Evolutionary conservation across 1,140 invertebrate species (phyloP).

Genomic region (Cepaea nemoralis): DNA sequence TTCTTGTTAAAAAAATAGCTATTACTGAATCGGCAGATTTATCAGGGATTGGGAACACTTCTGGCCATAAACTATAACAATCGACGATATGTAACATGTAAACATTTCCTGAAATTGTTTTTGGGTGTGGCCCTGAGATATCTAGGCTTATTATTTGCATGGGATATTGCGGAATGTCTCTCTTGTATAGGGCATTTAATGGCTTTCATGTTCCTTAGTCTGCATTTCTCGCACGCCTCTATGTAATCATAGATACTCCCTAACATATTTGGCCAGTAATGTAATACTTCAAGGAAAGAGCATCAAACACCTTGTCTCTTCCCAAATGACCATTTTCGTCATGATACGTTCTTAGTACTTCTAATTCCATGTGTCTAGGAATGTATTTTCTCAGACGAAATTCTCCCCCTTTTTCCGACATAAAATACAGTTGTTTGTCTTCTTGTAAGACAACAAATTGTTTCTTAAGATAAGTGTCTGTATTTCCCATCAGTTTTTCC

Average conservation of each 20-base stretch:
- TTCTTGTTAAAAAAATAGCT: neutral
- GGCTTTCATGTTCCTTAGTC: neutral
- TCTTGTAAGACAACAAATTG: too few species aligned
- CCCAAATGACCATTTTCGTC: neutral
- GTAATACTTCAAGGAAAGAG: neutral
- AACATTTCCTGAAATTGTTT: neutral
- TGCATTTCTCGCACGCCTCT: neutral
- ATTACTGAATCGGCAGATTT: too few species aligned
- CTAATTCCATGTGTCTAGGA: neutral
- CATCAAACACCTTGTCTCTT: neutral
- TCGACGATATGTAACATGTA: neutral
- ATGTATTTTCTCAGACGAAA: neutral
- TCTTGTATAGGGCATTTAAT: neutral
- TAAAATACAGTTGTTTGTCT: too few species aligned
- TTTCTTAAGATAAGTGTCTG: too few species aligned
- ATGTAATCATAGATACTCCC: neutral
- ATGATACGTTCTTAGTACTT: neutral
- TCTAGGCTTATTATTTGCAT: neutral
- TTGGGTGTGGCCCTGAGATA: neutral
- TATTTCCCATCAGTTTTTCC: neutral
- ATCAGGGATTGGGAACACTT: neutral
- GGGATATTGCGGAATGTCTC: neutral
- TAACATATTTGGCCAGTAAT: neutral
- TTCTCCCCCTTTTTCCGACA: too few species aligned
- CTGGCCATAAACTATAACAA: neutral